Conservation (phyloP, 1,140 invertebrate species). For the Drosophila sproati region DNA sequence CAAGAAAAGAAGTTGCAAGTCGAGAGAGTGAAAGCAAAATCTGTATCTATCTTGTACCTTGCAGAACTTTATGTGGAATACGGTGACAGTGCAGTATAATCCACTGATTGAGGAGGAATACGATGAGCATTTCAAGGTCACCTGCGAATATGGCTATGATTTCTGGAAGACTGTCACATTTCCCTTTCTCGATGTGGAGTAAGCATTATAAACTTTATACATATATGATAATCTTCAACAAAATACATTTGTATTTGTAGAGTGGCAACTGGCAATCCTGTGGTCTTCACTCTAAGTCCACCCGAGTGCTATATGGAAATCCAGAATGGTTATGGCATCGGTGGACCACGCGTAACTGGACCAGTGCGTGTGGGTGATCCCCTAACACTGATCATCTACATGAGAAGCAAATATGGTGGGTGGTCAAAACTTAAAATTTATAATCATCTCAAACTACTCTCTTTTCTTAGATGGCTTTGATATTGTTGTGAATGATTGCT, state of each 20-base stretch:
- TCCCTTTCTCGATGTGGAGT: constrained; percentile 97
- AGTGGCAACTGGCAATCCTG: constrained; percentile 96
- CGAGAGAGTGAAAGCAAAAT: too few species aligned
- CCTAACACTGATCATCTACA: constrained; percentile 95
- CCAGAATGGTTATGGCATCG: constrained; percentile 93
- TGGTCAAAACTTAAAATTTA: background rate
- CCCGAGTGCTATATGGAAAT: constrained; percentile 98
- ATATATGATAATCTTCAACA: background rate
- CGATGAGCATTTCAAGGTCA: constrained; percentile 97
- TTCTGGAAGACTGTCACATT: constrained; percentile 98
- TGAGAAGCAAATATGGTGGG: constrained; percentile 96
- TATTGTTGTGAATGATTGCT: constrained; percentile 98
- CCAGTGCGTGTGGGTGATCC: constrained; percentile 96
- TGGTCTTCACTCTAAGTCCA: constrained; percentile 96
- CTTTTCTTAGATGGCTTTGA: constrained; percentile 93
- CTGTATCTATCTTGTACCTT: constrained; percentile 85
- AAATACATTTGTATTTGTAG: constrained; percentile 85
- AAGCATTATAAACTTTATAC: constrained; percentile 85
- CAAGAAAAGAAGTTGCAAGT: too few species aligned
- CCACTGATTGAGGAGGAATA: constrained; percentile 96
- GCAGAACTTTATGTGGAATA: constrained; percentile 98
- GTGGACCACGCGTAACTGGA: constrained; percentile 92
- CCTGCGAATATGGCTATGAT: constrained; percentile 97
- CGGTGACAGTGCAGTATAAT: constrained; percentile 97
- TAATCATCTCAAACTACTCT: background rate